Percentiles rank a stretch among this genome's conserved stretches.
Conservation (phyloP, 2,113 vertebrate genomes). For the Pardalotus punctatus region DNA sequence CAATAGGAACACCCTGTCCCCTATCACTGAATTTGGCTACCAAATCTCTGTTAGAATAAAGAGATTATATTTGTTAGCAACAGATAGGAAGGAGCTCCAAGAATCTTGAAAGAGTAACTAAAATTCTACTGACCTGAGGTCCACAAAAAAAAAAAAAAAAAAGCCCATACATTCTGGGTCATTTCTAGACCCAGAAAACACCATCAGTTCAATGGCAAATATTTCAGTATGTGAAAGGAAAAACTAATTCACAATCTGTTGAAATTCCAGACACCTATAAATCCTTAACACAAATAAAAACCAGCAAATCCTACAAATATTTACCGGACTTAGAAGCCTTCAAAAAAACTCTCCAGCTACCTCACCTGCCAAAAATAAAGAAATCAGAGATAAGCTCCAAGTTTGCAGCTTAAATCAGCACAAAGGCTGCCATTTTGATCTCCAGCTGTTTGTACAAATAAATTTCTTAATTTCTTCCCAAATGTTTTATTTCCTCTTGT, state of each 20-base stretch:
- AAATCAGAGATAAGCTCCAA: background rate
- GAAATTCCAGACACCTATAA: background rate
- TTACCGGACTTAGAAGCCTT: background rate
- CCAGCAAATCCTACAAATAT: background rate
- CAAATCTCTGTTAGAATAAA: background rate
- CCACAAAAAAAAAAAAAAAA: background rate
- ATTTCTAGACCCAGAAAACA: background rate
- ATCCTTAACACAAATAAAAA: background rate
- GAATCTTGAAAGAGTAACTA: background rate
- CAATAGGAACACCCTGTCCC: background rate
- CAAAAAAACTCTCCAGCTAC: background rate
- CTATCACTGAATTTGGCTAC: background rate
- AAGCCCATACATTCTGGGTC: fast-evolving
- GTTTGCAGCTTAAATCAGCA: background rate
- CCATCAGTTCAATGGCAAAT: background rate
- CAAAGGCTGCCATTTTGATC: background rate
- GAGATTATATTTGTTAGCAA: background rate
- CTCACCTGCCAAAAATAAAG: background rate
- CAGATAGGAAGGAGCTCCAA: background rate
- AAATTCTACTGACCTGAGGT: background rate
- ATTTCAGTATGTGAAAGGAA: background rate
- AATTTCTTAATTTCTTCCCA: background rate
- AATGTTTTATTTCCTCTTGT: background rate
- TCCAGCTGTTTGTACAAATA: background rate
- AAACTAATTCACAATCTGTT: background rate